Percentiles rank a stretch among this genome's conserved stretches.
These are phyloP conservation scores for Agrochola lota DNA, from an alignment of 2,888 invertebrate genomes.

Conservation along the genomic window DNA sequence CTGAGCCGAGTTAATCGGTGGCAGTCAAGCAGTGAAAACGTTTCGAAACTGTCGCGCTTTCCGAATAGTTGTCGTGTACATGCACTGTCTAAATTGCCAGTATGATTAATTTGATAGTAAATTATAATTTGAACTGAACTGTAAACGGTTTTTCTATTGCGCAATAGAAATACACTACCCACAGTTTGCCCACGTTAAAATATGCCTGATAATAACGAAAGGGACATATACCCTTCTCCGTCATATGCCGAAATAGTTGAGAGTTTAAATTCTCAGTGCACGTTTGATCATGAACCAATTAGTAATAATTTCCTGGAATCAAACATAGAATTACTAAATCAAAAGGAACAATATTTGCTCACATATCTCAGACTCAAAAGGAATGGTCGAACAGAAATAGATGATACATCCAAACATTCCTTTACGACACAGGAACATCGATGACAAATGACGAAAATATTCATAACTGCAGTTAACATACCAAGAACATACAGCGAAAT, in stretches of 20 bases:
- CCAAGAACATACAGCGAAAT: constrained; percentile 32
- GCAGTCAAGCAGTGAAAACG: too few species aligned
- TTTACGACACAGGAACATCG: constrained; percentile 22
- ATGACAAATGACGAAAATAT: constrained; percentile 56
- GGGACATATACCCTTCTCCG: too few species aligned
- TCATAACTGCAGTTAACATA: constrained; percentile 51
- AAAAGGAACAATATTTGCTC: constrained; percentile 40
- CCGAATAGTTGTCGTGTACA: too few species aligned
- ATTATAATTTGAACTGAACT: too few species aligned
- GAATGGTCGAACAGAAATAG: constrained; percentile 31
- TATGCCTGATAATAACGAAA: too few species aligned
- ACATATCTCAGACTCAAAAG: constrained; percentile 23
- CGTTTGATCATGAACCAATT: constrained; percentile 21
- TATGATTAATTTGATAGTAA: too few species aligned
- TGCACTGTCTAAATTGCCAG: too few species aligned
- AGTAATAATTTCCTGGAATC: constrained; percentile 23
- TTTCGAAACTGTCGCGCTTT: too few species aligned
- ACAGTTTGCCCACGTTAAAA: too few species aligned
- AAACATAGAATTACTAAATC: constrained; percentile 7
- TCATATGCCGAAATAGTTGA: background rate
- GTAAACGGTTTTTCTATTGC: too few species aligned
- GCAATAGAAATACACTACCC: too few species aligned
- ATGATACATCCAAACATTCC: constrained; percentile 44
- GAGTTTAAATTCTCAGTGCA: background rate
- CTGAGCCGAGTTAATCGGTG: too few species aligned